Evolutionary conservation across 2,888 invertebrate genomes (phyloP).

Genomic region (Dione juno): DNA sequence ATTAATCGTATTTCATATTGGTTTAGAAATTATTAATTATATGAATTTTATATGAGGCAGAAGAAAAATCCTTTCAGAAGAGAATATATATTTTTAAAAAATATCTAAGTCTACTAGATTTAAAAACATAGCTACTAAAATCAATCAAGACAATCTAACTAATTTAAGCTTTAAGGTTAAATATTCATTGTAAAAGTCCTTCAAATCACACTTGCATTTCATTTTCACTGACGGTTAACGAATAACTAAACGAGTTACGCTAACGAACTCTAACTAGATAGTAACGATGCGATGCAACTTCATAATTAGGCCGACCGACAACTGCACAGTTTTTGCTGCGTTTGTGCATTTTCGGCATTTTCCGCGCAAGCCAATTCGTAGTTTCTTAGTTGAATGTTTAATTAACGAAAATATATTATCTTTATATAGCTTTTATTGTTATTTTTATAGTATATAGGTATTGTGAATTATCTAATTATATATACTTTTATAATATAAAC

Average conservation of each 20-base stretch:
- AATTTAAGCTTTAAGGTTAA: background rate
- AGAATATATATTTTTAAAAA: no score
- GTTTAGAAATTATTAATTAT: background rate
- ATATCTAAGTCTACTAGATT: background rate
- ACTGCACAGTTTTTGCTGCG: constrained; percentile 57
- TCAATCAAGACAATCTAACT: background rate
- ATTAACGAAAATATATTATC: background rate
- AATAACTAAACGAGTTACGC: constrained; percentile 67
- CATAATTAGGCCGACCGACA: constrained; percentile 69
- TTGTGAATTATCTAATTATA: background rate
- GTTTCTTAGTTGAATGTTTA: constrained; percentile 13
- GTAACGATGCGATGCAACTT: constrained; percentile 68
- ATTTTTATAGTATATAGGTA: background rate
- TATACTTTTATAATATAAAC: no score
- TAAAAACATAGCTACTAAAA: no score
- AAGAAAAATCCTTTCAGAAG: no score
- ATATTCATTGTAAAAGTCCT: constrained; percentile 13
- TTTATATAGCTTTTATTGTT: background rate
- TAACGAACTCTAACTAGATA: constrained; percentile 77
- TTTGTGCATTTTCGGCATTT: constrained; percentile 21
- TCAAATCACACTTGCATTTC: constrained; percentile 49
- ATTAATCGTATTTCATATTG: background rate
- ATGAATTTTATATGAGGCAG: background rate
- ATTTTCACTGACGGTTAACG: constrained; percentile 72
- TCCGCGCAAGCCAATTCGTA: constrained; percentile 11